Conservation (phyloP, 2,797 vertebrate species). For the Heterohyrax brucei region DNA sequence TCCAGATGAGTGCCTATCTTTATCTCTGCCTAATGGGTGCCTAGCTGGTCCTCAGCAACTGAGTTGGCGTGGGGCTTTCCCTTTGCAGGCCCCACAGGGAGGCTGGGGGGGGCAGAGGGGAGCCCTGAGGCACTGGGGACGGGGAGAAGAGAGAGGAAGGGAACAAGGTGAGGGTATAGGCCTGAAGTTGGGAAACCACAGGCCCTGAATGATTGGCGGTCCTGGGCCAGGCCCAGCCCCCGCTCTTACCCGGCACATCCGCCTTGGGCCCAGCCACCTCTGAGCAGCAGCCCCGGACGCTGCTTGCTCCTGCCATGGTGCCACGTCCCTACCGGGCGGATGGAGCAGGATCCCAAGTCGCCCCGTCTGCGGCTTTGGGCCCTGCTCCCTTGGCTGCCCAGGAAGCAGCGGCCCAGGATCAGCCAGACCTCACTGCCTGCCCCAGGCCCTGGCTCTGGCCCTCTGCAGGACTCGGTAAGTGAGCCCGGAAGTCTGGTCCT, state of each 20-base stretch:
- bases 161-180: constrained; percentile 74
- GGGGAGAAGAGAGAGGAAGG: constrained; percentile 73
- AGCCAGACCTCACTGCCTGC: constrained; percentile 85
- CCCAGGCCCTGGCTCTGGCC: constrained; percentile 80
- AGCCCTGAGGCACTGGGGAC: constrained; percentile 49
- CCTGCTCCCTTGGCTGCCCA: constrained; percentile 89
- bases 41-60: constrained; percentile 32
- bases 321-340: constrained; percentile 72
- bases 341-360: constrained; percentile 90
- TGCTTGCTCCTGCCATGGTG: constrained; percentile 81
- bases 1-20: neutral
- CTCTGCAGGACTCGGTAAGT: constrained; percentile 85
- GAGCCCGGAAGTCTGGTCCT: constrained; percentile 48
- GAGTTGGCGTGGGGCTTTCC: constrained; percentile 59
- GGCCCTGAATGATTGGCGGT: constrained; percentile 81
- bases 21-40: neutral
- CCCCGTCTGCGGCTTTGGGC: constrained; percentile 89
- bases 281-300: constrained; percentile 32
- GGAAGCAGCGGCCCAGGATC: constrained; percentile 89
- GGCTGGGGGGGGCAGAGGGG: constrained; percentile 46
- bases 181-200: constrained; percentile 84
- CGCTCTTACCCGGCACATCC: constrained; percentile 71
- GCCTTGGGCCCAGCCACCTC: constrained; percentile 64
- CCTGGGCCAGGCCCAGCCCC: constrained; percentile 72
- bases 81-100: constrained; percentile 51